Evolutionary conservation across 2,113 vertebrate species (phyloP).

Genomic region (Gambusia holbrooki): DNA sequence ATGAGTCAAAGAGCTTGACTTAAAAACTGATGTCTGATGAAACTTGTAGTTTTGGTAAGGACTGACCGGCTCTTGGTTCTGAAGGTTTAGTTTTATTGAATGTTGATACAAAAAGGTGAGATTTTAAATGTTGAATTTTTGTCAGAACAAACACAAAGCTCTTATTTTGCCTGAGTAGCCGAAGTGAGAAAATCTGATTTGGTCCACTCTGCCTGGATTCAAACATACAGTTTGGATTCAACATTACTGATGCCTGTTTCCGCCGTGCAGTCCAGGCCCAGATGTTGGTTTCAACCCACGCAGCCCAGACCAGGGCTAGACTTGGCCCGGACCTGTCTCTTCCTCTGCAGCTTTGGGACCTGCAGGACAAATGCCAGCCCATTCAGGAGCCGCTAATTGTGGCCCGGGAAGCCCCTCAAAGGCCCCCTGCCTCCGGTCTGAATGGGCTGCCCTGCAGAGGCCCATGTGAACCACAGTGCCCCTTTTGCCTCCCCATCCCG

Average conservation of each 20-base stretch:
- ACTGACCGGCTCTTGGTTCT: too few species aligned
- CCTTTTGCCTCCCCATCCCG: slow-evolving; percentile 38
- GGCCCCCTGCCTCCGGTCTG: slow-evolving; percentile 59
- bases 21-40: neutral
- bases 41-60: neutral
- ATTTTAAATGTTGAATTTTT: too few species aligned
- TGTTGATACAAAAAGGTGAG: too few species aligned
- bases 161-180: too few species aligned
- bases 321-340: neutral
- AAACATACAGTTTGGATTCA: neutral
- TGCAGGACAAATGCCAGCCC: slow-evolving; percentile 77
- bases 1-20: too few species aligned
- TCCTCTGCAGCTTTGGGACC: slow-evolving; percentile 45
- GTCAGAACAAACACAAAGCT: too few species aligned
- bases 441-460: slow-evolving; percentile 68
- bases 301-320: neutral
- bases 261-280: neutral
- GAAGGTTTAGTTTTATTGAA: too few species aligned
- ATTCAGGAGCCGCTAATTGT: slow-evolving; percentile 77
- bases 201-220: too few species aligned
- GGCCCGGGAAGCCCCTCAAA: slow-evolving; percentile 61
- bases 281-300: neutral
- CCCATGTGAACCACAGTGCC: slow-evolving; percentile 78
- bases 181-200: too few species aligned
- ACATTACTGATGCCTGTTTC: neutral